phyloP scores from a whole-genome alignment of 2,113 vertebrate species.

The Cisticola juncidis region DNA sequence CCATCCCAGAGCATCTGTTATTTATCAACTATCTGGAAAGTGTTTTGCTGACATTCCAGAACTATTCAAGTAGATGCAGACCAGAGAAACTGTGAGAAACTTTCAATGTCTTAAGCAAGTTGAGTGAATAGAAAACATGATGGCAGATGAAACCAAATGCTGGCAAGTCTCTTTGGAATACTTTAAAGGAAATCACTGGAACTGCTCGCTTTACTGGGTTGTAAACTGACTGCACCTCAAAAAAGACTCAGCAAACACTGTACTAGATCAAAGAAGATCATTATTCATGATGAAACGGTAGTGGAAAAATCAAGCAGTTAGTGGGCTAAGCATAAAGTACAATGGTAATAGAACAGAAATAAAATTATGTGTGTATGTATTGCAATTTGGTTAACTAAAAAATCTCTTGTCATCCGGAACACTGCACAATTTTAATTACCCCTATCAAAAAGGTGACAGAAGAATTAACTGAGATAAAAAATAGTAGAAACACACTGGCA shows the following conservation, averaged over 20 bases:
- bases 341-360: neutral
- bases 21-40: conserved; percentile 33
- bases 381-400: neutral
- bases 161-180: neutral
- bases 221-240: neutral
- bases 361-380: neutral
- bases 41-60: neutral
- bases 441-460: neutral
- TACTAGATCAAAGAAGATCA: neutral
- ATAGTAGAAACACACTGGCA: neutral
- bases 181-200: conserved; percentile 1
- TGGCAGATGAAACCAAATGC: conserved; percentile 5
- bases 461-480: neutral
- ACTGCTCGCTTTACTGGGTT: neutral
- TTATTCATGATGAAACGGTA: neutral
- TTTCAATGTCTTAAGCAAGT: conserved; percentile 42
- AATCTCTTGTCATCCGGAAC: neutral
- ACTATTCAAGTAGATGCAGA: conserved; percentile 29
- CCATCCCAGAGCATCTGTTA: neutral
- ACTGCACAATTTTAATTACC: neutral
- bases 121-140: conserved; percentile 43
- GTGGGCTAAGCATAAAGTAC: neutral
- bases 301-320: neutral
- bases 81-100: conserved; percentile 55
- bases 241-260: neutral